Evolutionary conservation across 2,113 vertebrate genomes (phyloP), one percentile per base, ranked within the genome.

Genomic region (Cygnus buccinator): DNA sequence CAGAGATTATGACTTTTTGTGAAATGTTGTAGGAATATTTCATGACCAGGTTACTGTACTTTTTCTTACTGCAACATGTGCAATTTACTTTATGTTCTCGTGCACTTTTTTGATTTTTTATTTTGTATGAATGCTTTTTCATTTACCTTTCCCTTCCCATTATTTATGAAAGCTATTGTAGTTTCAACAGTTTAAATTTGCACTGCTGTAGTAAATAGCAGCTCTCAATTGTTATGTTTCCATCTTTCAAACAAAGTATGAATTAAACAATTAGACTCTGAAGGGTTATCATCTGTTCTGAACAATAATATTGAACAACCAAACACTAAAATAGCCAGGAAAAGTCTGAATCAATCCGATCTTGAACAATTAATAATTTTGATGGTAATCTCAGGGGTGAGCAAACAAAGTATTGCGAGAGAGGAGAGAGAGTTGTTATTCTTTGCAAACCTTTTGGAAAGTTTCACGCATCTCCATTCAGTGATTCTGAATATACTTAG

Each of bases 71-170:
- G 73, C 67, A 91, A 92, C 70, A 84, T 81, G 96, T 97, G 94
- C 96, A 96, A 96, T 96, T 95, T 89, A 87, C 93, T 95, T 93
- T 87, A 94, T 94, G 75, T 96, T 96, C 89, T 92, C 91, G 91
- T 91, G 97, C 96, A 97, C 95, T 97, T 94, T 92, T 93, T 71
- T 52, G 39, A 22, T 73, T 90, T 95, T 82, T 94, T 54, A 72
- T 97, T 97, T 97, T 96, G 63, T 98, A 97, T 94, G 35, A 66
- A 89, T 88, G 48, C 50, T 91, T 97, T 97, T 97, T 90, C 86
- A 96, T 92, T 95, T 95, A 88, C 82, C 48, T 94, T 52, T 79
- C 55, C 81, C 77, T 81, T 71, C 35, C 44, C 19, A 9, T 91
- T 96, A 97, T 97, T 98, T 97, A 97, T 96, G 95, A 90, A 96